Conservation (phyloP, 2,888 invertebrate genomes). For the Mystacides longicornis region DNA sequence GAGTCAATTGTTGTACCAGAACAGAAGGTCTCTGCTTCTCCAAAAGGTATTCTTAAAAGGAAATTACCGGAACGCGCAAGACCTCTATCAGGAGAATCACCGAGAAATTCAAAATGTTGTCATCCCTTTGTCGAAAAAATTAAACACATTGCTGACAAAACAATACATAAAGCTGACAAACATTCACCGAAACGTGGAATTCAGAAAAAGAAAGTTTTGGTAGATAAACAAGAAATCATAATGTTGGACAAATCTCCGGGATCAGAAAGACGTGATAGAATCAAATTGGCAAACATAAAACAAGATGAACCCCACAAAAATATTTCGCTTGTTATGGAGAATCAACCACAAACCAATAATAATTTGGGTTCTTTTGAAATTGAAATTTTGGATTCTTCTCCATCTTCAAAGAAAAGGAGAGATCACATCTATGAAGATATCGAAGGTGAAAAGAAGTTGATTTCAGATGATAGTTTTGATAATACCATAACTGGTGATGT, state of each 20-base stretch:
- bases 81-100: slow-evolving; percentile 36
- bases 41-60: slow-evolving; percentile 50
- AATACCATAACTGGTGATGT: slow-evolving; percentile 24
- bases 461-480: slow-evolving; percentile 29
- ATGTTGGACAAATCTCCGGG: slow-evolving; percentile 55
- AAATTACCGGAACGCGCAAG: slow-evolving; percentile 38
- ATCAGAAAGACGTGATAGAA: slow-evolving; percentile 45
- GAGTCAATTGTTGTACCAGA: slow-evolving; percentile 27
- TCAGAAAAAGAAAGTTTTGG: slow-evolving; percentile 43
- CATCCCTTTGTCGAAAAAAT: slow-evolving; percentile 58
- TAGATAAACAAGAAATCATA: slow-evolving; percentile 51
- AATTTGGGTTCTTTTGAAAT: slow-evolving; percentile 6
- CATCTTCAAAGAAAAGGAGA: slow-evolving; percentile 45
- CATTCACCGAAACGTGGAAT: slow-evolving; percentile 27
- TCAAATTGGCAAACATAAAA: slow-evolving; percentile 36
- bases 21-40: slow-evolving; percentile 39
- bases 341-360: background rate
- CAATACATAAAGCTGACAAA: slow-evolving; percentile 48
- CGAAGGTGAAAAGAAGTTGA: slow-evolving; percentile 39
- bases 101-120: slow-evolving; percentile 49
- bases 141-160: slow-evolving; percentile 55
- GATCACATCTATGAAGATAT: slow-evolving; percentile 60
- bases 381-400: slow-evolving; percentile 33
- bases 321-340: slow-evolving; percentile 21
- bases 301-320: slow-evolving; percentile 14